Evolutionary conservation across 1,140 invertebrate species (phyloP).

Genomic region (Lerema accius): DNA sequence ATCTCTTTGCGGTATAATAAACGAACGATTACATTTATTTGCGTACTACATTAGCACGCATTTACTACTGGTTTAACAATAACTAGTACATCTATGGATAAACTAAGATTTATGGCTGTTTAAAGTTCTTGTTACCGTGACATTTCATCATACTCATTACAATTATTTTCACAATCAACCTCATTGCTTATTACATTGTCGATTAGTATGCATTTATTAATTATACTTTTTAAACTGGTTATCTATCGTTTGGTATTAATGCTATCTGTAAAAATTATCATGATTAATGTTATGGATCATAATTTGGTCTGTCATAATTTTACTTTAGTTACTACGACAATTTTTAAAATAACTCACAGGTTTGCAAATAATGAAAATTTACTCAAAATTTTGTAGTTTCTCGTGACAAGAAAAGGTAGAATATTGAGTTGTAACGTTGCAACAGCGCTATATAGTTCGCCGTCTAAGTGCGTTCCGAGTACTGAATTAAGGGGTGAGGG

Average conservation of each 20-base stretch:
- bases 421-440: background rate
- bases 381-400: too few species aligned
- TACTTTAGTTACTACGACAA: too few species aligned
- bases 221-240: constrained; percentile 5
- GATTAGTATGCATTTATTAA: constrained; percentile 2
- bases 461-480: constrained; percentile 53
- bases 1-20: constrained; percentile 20
- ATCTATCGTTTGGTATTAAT: background rate
- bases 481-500: constrained; percentile 74
- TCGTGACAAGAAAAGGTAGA: too few species aligned
- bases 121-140: background rate
- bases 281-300: background rate
- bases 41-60: constrained; percentile 1
- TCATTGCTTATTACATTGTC: constrained; percentile 2
- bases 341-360: too few species aligned
- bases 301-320: too few species aligned
- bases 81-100: constrained; percentile 21
- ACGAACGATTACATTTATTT: constrained; percentile 22
- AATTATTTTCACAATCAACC: background rate
- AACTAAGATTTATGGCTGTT: constrained; percentile 17
- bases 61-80: constrained; percentile 26
- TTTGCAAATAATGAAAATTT: background rate
- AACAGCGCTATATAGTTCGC: constrained; percentile 51
- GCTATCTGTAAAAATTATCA: background rate
- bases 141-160: constrained; percentile 3